phyloP scores from a whole-genome alignment of 2,888 invertebrate genomes.

The Acronicta aceris region DNA sequence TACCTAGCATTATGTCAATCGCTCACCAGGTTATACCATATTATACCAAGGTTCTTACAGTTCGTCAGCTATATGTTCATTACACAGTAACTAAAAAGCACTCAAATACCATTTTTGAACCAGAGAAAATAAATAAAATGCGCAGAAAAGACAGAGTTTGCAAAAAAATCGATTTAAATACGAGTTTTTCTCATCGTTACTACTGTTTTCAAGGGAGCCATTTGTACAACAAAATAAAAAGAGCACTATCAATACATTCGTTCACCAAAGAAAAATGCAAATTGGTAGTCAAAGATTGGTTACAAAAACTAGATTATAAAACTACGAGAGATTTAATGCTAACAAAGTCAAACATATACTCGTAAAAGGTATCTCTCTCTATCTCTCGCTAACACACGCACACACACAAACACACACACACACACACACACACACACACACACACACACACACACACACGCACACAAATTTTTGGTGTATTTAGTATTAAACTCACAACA shows the following conservation, averaged over 20 bases:
- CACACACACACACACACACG: too few species aligned
- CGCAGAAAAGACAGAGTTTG: constrained; percentile 1
- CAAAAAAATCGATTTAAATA: neutral
- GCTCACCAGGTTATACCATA: neutral
- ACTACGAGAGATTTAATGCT: neutral
- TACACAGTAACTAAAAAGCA: neutral
- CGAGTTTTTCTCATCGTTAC: neutral
- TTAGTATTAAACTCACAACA: too few species aligned
- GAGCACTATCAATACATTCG: neutral
- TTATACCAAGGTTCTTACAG: neutral
- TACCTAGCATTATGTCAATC: neutral
- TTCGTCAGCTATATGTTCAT: neutral
- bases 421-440: too few species aligned
- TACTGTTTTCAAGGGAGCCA: neutral
- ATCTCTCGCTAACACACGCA: too few species aligned
- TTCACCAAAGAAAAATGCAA: neutral
- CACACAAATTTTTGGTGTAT: too few species aligned
- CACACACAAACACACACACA: too few species aligned
- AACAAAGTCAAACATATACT: too few species aligned
- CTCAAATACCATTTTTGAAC: neutral
- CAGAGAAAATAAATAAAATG: neutral
- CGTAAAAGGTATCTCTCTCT: too few species aligned
- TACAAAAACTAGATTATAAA: neutral
- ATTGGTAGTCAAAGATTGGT: neutral
- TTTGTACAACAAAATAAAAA: constrained; percentile 5